phyloP scores from a whole-genome alignment of 2,888 invertebrate species.

The Deilephila porcellus region DNA sequence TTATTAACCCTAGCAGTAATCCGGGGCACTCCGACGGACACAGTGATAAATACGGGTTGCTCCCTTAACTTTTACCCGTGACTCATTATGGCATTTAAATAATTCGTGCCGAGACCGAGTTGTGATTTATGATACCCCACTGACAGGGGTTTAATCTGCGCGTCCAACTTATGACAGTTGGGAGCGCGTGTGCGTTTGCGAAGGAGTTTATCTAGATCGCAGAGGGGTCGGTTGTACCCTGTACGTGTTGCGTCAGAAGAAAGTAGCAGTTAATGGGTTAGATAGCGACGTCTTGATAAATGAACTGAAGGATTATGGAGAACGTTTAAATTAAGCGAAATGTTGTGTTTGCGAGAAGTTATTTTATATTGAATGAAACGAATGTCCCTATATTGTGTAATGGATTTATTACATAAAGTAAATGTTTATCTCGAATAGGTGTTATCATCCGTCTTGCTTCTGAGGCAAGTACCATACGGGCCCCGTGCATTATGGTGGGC shows the following conservation, averaged over 20 bases:
- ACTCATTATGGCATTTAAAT: constrained; percentile 85
- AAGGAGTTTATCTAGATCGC: constrained; percentile 49
- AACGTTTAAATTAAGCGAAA: constrained; percentile 1
- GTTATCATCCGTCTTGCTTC: too few relatives aligned
- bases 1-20: constrained; percentile 79
- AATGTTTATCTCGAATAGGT: too few relatives aligned
- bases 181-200: constrained; percentile 42
- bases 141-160: constrained; percentile 66
- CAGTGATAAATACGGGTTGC: constrained; percentile 77
- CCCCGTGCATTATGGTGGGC: too few relatives aligned
- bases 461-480: too few relatives aligned
- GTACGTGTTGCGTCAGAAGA: constrained; percentile 39
- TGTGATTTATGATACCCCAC: constrained; percentile 77
- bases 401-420: too few relatives aligned
- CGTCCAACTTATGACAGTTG: constrained; percentile 54
- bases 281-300: constrained; percentile 26
- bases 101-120: constrained; percentile 72
- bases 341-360: neutral
- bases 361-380: neutral
- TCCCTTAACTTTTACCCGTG: constrained; percentile 72
- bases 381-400: too few relatives aligned
- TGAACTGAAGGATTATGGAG: constrained; percentile 13
- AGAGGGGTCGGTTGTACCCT: constrained; percentile 42
- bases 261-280: constrained; percentile 31
- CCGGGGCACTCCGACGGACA: constrained; percentile 57